Evolutionary conservation across 2,797 vertebrate species (phyloP).

Genomic region (Pelodytes ibericus): DNA sequence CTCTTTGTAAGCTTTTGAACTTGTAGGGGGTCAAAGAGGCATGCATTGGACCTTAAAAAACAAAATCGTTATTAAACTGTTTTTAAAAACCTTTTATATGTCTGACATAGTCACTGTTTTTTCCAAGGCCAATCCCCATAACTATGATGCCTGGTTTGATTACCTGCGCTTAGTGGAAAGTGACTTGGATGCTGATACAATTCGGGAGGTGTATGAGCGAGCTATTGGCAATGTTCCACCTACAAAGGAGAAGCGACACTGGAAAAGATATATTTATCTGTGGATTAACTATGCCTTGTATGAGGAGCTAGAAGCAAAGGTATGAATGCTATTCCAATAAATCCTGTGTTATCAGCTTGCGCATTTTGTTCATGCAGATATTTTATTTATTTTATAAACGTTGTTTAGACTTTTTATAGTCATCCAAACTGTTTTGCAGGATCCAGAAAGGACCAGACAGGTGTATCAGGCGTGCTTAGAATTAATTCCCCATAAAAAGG

Average conservation of each 20-base stretch:
- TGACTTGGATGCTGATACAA: slow-evolving; percentile 83
- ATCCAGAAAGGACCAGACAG: slow-evolving; percentile 89
- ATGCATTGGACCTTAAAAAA: too few species aligned
- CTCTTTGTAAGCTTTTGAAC: too few species aligned
- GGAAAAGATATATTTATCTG: slow-evolving; percentile 96
- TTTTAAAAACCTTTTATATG: too few species aligned
- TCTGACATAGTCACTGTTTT: not conserved
- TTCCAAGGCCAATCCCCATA: slow-evolving; percentile 90
- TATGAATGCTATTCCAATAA: slow-evolving; percentile 52
- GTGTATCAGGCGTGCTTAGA: slow-evolving; percentile 94
- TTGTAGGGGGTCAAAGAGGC: too few species aligned
- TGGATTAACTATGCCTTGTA: slow-evolving; percentile 97
- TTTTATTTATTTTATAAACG: too few species aligned
- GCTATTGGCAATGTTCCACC: slow-evolving; percentile 94
- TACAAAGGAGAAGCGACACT: slow-evolving; percentile 94
- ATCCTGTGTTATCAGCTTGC: too few species aligned
- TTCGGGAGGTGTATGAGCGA: slow-evolving; percentile 92
- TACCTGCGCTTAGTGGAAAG: slow-evolving; percentile 95
- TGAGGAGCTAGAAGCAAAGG: slow-evolving; percentile 96
- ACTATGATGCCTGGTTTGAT: slow-evolving; percentile 97
- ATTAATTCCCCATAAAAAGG: slow-evolving; percentile 97
- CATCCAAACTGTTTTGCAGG: slow-evolving; percentile 70
- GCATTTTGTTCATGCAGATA: too few species aligned
- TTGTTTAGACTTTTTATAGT: not conserved
- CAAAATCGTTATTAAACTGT: too few species aligned